A percentile compares a stretch with the other conserved stretches of the same genome.
Conservation (phyloP, 2,113 vertebrate genomes). For the Nanorana parkeri region DNA sequence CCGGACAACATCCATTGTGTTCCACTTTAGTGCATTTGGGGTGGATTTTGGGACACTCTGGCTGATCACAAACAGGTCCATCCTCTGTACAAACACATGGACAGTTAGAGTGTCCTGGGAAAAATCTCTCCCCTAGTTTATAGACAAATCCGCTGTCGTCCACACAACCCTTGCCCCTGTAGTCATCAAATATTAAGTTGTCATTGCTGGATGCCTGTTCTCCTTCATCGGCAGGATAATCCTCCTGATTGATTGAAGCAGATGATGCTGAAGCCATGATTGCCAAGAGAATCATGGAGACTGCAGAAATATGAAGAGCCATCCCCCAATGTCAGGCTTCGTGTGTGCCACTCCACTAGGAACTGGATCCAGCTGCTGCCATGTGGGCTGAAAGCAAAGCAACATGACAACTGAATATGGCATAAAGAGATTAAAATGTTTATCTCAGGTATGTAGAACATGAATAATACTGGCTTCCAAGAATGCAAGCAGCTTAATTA, state of each 20-base stretch:
- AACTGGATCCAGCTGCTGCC: slow-evolving; percentile 74
- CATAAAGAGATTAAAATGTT: not conserved
- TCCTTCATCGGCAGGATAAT: slow-evolving; percentile 90
- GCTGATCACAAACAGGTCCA: slow-evolving; percentile 97
- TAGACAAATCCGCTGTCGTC: slow-evolving; percentile 99
- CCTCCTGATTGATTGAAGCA: slow-evolving; percentile 89
- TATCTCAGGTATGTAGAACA: no score
- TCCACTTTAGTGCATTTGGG: slow-evolving; percentile 99
- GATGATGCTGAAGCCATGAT: slow-evolving; percentile 79
- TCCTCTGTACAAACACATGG: slow-evolving; percentile 98
- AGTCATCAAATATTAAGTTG: slow-evolving; percentile 96
- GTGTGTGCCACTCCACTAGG: slow-evolving; percentile 72
- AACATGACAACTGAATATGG: slow-evolving; percentile 30
- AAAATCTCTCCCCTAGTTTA: slow-evolving; percentile 96
- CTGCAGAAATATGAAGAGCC: slow-evolving; percentile 86
- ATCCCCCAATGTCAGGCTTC: slow-evolving; percentile 84
- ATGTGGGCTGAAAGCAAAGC: slow-evolving; percentile 77
- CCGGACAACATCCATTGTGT: slow-evolving; percentile 97
- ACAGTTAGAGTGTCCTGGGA: slow-evolving; percentile 98
- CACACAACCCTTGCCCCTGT: slow-evolving; percentile 97
- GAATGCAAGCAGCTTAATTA: no score
- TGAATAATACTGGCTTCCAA: no score
- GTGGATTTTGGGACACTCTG: slow-evolving; percentile 97
- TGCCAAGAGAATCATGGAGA: slow-evolving; percentile 85
- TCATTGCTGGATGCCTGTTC: slow-evolving; percentile 88